Evolutionary conservation across 2,113 vertebrate species (phyloP), one percentile per base, ranked within the genome.

Genomic region (Lasiurus borealis): DNA sequence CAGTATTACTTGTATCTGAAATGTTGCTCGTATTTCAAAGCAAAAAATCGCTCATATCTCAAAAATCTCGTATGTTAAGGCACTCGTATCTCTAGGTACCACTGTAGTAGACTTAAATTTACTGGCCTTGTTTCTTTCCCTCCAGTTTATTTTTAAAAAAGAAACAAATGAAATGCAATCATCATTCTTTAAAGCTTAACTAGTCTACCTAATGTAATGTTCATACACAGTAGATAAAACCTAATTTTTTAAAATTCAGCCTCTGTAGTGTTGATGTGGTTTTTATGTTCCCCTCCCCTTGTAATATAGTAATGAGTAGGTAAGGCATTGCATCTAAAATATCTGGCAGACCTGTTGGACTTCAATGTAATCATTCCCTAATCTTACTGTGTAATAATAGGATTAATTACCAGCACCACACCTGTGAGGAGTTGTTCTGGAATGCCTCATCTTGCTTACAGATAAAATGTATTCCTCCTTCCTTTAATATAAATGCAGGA

Each of bases 271-370:
- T 46, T 21, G 5, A 80, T 76, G 59, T 85, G 81, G 34, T 71
- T 81, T 90, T 92, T 54, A 11, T 62, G 59, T 54, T 78, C 64
- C 34, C 40, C 21, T 34, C 21, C 36, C 82, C 50, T 11, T 40
- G n/a, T 95, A 21, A 59, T 34, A 29, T 25, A 64, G 50, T 86
- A 76, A 72, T 76, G 82, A 83, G 11, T 81, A n/a, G 40, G 94
- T 62, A 62, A 76, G 50, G 52, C 80, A 50, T 36, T 88, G 12
- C 83, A 7, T 97, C 71, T 93, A 64, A 88, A 82, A 66, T 93
- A 68, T 92, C 76, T 73, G 76, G 62, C 59, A 31, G 97, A 97
- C 97, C 95, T 96, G 96, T 97, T 96, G 59, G 84, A 76, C 97
- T 86, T 89, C 97, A 97, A 88, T 93, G 52, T 86, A 85, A 86